Conservation (phyloP, 2,113 vertebrate species). For the Pitta sordida region DNA sequence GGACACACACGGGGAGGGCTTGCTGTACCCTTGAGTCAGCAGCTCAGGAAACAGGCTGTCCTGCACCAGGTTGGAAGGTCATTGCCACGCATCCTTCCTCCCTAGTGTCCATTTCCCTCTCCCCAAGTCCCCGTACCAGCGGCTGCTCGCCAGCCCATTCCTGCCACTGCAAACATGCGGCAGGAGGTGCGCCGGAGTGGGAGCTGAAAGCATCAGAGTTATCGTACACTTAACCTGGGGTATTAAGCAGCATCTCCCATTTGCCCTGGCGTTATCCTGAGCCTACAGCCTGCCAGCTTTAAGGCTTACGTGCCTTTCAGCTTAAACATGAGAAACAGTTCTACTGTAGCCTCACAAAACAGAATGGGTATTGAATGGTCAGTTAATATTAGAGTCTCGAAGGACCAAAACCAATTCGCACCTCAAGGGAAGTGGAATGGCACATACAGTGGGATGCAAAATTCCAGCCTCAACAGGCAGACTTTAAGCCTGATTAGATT, state of each 20-base stretch:
- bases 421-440: slow-evolving; percentile 20
- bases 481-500: background rate
- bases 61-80: slow-evolving; percentile 63
- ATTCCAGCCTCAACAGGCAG: background rate
- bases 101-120: slow-evolving; percentile 57
- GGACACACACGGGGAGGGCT: slow-evolving; percentile 28
- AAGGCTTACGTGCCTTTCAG: background rate
- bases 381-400: background rate
- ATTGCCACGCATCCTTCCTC: slow-evolving; percentile 67
- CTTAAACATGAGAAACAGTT: slow-evolving; percentile 23
- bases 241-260: slow-evolving; percentile 24
- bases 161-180: background rate
- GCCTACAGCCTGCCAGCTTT: background rate
- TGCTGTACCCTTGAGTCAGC: slow-evolving; percentile 46
- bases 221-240: background rate
- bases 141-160: slow-evolving; percentile 19
- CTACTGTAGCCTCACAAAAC: background rate
- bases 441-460: background rate
- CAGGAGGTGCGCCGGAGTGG: slow-evolving; percentile 29
- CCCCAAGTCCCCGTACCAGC: slow-evolving; percentile 28
- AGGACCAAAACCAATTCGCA: slow-evolving; percentile 7
- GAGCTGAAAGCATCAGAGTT: background rate
- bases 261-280: background rate
- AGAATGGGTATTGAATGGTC: background rate
- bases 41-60: slow-evolving; percentile 48